Conservation (phyloP, 2,113 vertebrate species). For the Mesocricetus auratus region DNA sequence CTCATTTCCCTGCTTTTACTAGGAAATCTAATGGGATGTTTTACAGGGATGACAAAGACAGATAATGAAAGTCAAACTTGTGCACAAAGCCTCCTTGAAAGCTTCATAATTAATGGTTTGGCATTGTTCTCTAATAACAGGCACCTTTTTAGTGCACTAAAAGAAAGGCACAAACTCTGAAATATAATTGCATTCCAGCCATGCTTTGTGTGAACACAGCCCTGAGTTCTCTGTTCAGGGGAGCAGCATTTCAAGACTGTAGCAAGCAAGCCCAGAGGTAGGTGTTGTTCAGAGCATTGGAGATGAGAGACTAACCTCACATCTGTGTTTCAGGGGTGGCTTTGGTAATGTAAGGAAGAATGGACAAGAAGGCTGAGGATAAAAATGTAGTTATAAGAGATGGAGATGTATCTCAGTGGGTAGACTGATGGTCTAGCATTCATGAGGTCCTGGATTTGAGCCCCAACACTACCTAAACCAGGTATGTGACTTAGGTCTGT, state of each 20-base stretch:
- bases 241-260: not conserved
- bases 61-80: constrained; percentile 58
- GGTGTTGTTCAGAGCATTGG: not conserved
- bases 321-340: not conserved
- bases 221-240: not conserved
- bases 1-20: constrained; percentile 22
- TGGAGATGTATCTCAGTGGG: not conserved
- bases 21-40: constrained; percentile 64
- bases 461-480: not conserved
- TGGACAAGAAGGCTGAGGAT: not conserved
- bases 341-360: not conserved
- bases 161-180: constrained; percentile 1
- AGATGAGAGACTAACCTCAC: not conserved
- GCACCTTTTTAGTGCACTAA: constrained; percentile 28
- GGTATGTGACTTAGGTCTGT: not conserved
- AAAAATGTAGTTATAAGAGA: not conserved
- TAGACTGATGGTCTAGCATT: not conserved
- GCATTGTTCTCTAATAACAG: constrained; percentile 68
- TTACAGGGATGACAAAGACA: constrained; percentile 71
- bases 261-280: not conserved
- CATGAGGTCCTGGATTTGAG: not conserved
- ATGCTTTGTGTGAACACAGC: not conserved
- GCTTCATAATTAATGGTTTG: constrained; percentile 59
- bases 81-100: constrained; percentile 68
- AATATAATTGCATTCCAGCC: constrained; percentile 43